Evolutionary conservation across 2,113 vertebrate species (phyloP), one percentile per base, ranked within the genome.

Genomic region (Mustelus asterias): DNA sequence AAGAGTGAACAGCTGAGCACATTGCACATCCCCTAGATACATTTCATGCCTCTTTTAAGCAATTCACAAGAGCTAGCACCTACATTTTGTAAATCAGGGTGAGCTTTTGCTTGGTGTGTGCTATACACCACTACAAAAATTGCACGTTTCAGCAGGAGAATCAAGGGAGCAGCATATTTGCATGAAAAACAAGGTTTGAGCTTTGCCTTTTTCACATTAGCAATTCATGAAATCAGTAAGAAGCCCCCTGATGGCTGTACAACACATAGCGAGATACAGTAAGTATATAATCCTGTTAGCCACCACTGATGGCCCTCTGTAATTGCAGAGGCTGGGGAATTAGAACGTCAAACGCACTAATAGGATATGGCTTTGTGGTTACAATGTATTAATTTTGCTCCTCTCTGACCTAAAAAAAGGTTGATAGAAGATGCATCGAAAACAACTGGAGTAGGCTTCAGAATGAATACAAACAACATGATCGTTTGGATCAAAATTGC

Each of bases 211-310:
- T 54, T 76, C 69, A 33, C 41, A 95, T 33, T 95, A 95, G 11
- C 69, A 95, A 54, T 76, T 29, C 69, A 95, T 26, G 69, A 76
- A 72, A 95, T 95, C 4, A 1, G 69, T 95, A 72, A 95, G 94
- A 72, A 95, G 48, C 26, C 20, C 37, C 69, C 44, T 41, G 37
- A 95, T 95, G 11, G 24, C 67, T 54, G 41, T 54, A 7, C 65
- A 26, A 69, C n/a, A 44, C 65, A 94, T 37, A 69, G 41, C n/a
- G 44, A 94, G 67, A 72, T 70, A 95, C 44, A 44, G 26, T 70
- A 41, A 33, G 24, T 60, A 95, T 95, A 76, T 54, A 95, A 95
- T 95, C 93, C 94, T 72, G 67, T 95, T 72, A 95, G 44, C 44
- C 44, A 7, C 8, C 69, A 95, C 13, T 69, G 92, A 69, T 93